Evolutionary conservation across 92 coral and sea anemone genomes (phyloP).

Genomic region (Porites divaricata): DNA sequence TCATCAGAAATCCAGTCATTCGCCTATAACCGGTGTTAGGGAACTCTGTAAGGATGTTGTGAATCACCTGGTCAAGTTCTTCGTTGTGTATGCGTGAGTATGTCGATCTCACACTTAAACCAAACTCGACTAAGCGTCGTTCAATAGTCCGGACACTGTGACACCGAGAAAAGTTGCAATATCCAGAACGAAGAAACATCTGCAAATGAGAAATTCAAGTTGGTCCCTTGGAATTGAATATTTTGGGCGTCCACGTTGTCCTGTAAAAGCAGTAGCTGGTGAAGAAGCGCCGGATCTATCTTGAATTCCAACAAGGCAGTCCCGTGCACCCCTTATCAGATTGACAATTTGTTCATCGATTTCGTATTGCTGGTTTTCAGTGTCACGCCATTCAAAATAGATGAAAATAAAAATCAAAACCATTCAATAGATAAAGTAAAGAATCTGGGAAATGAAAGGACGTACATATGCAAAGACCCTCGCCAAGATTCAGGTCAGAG

Average conservation of each 20-base stretch:
- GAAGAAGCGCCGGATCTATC: background rate
- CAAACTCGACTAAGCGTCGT: slow-evolving; percentile 38
- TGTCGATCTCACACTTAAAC: slow-evolving; percentile 25
- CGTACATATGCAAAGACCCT: no score
- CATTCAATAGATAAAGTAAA: no score
- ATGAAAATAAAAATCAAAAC: no score
- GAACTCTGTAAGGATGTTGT: slow-evolving; percentile 30
- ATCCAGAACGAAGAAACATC: no score
- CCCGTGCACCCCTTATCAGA: slow-evolving; percentile 8
- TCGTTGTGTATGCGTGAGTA: slow-evolving; percentile 27
- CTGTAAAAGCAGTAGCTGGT: background rate
- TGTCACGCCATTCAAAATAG: no score
- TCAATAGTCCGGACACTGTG: no score
- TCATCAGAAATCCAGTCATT: slow-evolving; percentile 53
- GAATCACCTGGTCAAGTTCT: slow-evolving; percentile 19
- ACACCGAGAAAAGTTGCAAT: no score
- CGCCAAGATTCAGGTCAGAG: no score
- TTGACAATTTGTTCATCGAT: slow-evolving; percentile 12
- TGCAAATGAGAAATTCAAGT: no score
- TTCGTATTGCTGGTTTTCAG: no score
- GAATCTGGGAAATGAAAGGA: no score
- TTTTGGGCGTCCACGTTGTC: slow-evolving; percentile 9
- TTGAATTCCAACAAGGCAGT: slow-evolving; percentile 2
- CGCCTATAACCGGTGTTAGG: slow-evolving; percentile 56
- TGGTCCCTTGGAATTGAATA: slow-evolving; percentile 15